Evolutionary conservation across 2,888 invertebrate genomes (phyloP).

Genomic region (Ceramica pisi): DNA sequence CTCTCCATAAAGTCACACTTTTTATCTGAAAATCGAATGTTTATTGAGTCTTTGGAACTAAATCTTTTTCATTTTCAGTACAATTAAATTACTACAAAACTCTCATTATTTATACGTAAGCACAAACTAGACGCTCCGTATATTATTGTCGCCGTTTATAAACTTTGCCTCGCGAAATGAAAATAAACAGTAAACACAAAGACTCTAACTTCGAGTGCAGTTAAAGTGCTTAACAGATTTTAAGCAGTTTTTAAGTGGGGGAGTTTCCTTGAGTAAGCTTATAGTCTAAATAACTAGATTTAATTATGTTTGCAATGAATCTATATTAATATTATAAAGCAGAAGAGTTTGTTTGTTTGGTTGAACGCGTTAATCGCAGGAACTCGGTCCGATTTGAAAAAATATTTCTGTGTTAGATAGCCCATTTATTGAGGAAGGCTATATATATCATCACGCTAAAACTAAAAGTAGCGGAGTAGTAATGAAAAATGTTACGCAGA

Average conservation of each 20-base stretch:
- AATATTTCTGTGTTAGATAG: too few species aligned
- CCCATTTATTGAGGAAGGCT: too few species aligned
- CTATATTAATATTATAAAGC: too few species aligned
- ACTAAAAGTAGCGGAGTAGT: too few species aligned
- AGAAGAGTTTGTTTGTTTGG: too few species aligned
- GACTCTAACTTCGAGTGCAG: conserved; percentile 35
- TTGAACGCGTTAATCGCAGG: too few species aligned
- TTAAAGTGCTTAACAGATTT: conserved; percentile 50
- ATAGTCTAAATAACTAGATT: conserved; percentile 2
- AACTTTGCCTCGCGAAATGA: conserved; percentile 38
- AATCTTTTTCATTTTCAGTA: background rate
- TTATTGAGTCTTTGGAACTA: background rate
- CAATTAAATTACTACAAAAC: background rate
- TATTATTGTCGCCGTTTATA: conserved; percentile 13
- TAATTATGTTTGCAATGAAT: background rate
- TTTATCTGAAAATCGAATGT: background rate
- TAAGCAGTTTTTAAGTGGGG: conserved; percentile 34
- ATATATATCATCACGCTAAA: too few species aligned
- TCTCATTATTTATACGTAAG: background rate
- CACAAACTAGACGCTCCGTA: background rate
- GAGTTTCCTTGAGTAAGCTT: conserved; percentile 22
- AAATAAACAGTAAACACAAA: conserved; percentile 45
- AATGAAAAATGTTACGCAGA: too few species aligned
- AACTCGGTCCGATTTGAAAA: too few species aligned
- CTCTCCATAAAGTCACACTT: background rate